A percentile compares a stretch with the other conserved stretches of the same genome.
These are phyloP conservation scores for Tympanoctomys barrerae DNA, from an alignment of 2,797 vertebrate species.

Conservation along the genomic window DNA sequence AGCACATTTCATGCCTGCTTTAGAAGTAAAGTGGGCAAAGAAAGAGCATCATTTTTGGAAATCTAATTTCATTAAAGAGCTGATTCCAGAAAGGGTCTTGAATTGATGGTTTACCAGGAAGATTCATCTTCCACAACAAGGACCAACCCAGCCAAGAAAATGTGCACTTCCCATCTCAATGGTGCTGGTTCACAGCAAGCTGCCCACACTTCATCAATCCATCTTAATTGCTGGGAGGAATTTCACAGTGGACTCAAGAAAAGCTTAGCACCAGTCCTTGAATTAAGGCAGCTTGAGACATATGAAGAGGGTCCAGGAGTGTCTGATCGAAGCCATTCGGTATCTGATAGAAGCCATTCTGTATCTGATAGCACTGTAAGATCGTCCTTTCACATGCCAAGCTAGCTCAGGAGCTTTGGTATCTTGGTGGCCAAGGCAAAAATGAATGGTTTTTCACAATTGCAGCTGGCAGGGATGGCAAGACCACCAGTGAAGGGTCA, in stretches of 20 bases:
- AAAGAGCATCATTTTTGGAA: constrained; percentile 73
- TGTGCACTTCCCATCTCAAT: neutral
- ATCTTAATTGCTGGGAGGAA: neutral
- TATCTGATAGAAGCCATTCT: neutral
- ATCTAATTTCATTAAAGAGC: constrained; percentile 46
- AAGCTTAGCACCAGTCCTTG: neutral
- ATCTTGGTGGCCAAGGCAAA: neutral
- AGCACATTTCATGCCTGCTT: constrained; percentile 42
- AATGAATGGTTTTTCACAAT: neutral
- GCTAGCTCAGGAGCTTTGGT: neutral
- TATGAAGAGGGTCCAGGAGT: neutral
- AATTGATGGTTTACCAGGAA: constrained; percentile 20
- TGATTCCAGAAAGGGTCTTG: constrained; percentile 57
- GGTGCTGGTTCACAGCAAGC: neutral
- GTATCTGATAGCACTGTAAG: neutral
- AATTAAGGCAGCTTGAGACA: neutral
- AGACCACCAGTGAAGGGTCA: neutral
- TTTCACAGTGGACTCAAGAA: neutral
- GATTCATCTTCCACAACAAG: neutral
- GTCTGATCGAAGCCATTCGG: neutral
- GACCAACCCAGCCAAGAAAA: neutral
- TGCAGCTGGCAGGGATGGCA: neutral
- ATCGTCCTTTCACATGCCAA: neutral
- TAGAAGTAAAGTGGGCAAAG: constrained; percentile 58
- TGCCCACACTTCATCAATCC: neutral